These are phyloP conservation scores for Amitus sp. DNA, from an alignment of 2,888 invertebrate genomes.

Conservation along the genomic window DNA sequence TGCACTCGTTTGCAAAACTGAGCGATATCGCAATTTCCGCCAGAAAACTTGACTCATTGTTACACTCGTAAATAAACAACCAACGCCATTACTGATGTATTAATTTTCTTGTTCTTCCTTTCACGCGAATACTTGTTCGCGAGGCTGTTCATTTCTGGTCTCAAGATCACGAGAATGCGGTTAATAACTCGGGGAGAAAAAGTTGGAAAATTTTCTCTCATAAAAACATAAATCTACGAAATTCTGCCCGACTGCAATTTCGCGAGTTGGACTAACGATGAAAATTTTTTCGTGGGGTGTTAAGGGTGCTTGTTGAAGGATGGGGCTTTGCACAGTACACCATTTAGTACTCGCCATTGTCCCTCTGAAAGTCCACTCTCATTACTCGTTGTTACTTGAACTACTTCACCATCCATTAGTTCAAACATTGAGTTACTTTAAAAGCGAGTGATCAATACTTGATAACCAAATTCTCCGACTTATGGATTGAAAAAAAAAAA, in stretches of 20 bases:
- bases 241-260: too few relatives aligned
- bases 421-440: too few relatives aligned
- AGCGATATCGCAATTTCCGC: conserved; percentile 14
- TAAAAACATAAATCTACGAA: too few relatives aligned
- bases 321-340: too few relatives aligned
- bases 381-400: conserved; percentile 10
- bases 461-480: too few relatives aligned
- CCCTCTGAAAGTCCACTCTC: too few relatives aligned
- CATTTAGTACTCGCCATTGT: too few relatives aligned
- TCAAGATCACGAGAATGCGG: too few relatives aligned
- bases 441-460: too few relatives aligned
- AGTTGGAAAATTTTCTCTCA: too few relatives aligned
- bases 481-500: too few relatives aligned
- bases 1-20: conserved; percentile 40
- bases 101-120: neutral
- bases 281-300: conserved; percentile 22
- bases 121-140: neutral
- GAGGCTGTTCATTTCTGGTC: neutral
- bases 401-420: too few relatives aligned
- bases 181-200: neutral
- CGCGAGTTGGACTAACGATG: conserved; percentile 13
- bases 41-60: conserved; percentile 11
- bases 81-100: conserved; percentile 4
- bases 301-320: conserved; percentile 16
- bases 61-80: neutral